Conservation (phyloP, 2,113 vertebrate species). For the Alligator sinensis region DNA sequence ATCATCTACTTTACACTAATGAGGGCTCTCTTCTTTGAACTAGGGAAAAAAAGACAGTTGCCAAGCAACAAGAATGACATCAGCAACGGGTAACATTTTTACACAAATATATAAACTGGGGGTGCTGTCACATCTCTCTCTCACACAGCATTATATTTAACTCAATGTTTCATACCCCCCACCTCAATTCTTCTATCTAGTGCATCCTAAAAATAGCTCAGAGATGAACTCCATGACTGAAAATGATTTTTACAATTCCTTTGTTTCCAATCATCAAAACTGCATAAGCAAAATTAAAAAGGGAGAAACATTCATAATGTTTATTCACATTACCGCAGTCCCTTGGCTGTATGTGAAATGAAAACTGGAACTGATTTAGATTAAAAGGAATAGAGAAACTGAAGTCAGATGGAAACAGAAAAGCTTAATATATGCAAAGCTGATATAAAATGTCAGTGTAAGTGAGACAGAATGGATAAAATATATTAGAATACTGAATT, state of each 20-base stretch:
- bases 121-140: background rate
- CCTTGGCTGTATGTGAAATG: background rate
- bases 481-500: background rate
- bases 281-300: background rate
- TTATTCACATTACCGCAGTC: slow-evolving; percentile 33
- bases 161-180: background rate
- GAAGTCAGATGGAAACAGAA: slow-evolving; percentile 35
- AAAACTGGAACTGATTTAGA: slow-evolving; percentile 1
- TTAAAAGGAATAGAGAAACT: slow-evolving; percentile 42
- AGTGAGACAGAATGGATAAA: background rate
- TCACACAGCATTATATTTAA: background rate
- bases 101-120: background rate
- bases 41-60: slow-evolving; percentile 78
- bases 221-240: background rate
- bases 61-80: slow-evolving; percentile 83
- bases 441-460: background rate
- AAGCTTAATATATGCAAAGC: background rate
- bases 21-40: slow-evolving; percentile 69
- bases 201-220: background rate
- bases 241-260: slow-evolving; percentile 15
- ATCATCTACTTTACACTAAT: slow-evolving; percentile 57
- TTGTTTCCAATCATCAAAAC: slow-evolving; percentile 16
- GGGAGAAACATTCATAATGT: background rate
- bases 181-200: background rate
- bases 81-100: slow-evolving; percentile 71